These are phyloP conservation scores for Pheosia gnoma DNA, from an alignment of 2,888 invertebrate genomes.

Conservation along the genomic window DNA sequence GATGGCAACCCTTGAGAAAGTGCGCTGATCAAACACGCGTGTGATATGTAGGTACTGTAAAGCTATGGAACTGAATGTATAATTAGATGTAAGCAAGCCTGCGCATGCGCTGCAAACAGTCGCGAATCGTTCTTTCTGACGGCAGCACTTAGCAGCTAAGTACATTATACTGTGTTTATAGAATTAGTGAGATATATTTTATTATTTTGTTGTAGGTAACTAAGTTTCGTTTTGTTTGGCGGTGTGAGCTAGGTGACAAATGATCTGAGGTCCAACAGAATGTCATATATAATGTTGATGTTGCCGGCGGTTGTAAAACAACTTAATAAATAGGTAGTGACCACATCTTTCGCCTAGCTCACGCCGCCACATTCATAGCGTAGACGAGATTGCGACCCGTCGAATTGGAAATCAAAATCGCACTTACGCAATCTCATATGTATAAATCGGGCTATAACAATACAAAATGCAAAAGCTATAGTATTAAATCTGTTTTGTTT, in stretches of 20 bases:
- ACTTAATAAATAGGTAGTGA: no score
- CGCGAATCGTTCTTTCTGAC: neutral
- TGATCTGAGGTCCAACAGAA: no score
- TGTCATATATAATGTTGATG: no score
- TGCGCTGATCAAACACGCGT: conserved; percentile 9
- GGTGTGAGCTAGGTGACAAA: no score
- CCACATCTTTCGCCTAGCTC: no score
- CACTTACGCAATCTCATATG: neutral
- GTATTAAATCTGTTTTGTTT: neutral
- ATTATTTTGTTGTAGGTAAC: neutral
- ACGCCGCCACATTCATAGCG: no score
- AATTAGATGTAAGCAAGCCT: neutral
- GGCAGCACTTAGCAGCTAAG: neutral
- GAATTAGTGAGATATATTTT: conserved; percentile 2
- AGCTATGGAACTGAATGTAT: neutral
- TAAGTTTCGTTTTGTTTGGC: no score
- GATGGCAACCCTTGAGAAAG: neutral
- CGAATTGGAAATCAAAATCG: no score
- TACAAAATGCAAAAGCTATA: neutral
- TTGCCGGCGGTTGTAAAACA: no score
- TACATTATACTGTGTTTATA: neutral
- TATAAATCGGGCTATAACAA: neutral
- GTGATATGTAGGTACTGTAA: conserved; percentile 13
- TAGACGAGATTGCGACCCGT: no score
- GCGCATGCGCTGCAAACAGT: neutral